phyloP scores from a whole-genome alignment of 2,113 vertebrate species.

The Leptocoma aspasia region DNA sequence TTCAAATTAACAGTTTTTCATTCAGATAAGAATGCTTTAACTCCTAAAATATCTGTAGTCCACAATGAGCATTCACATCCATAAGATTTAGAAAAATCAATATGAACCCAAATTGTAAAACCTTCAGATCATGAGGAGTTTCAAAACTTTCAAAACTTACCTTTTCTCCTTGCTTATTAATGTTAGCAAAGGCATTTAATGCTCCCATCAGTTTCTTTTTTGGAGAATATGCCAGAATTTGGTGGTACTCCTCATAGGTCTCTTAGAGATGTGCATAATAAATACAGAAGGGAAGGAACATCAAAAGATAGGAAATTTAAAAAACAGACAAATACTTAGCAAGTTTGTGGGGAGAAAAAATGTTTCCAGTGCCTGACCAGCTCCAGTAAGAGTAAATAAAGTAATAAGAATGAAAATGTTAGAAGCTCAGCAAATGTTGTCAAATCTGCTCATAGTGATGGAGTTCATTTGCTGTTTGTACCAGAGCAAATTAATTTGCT shows the following conservation, averaged over 20 bases:
- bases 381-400: background rate
- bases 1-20: background rate
- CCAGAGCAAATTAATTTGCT: slow-evolving; percentile 11
- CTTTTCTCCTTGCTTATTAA: background rate
- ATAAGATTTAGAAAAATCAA: background rate
- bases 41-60: background rate
- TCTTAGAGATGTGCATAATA: background rate
- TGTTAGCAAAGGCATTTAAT: background rate
- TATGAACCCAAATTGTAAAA: background rate
- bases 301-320: background rate
- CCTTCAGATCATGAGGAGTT: background rate
- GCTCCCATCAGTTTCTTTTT: background rate
- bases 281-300: background rate
- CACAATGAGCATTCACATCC: background rate
- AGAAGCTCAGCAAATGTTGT: slow-evolving; percentile 4
- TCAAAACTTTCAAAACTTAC: background rate
- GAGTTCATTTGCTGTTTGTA: background rate
- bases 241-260: background rate
- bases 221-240: background rate
- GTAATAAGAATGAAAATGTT: background rate
- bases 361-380: background rate
- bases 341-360: background rate
- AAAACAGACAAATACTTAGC: background rate
- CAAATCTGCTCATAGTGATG: background rate
- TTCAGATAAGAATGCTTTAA: background rate